phyloP scores from a whole-genome alignment of 1,140 invertebrate species.

The Varroa destructor region DNA sequence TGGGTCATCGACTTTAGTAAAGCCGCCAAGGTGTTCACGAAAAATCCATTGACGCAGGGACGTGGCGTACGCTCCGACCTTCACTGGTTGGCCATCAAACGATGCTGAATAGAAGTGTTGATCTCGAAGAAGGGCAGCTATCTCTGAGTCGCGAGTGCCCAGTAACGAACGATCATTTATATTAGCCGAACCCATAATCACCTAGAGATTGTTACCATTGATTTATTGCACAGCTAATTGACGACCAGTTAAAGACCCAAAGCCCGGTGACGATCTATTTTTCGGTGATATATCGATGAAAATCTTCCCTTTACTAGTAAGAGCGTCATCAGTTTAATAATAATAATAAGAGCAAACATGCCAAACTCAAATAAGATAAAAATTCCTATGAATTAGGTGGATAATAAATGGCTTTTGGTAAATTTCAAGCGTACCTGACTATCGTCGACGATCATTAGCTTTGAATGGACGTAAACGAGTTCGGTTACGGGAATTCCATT shows the following conservation, averaged over 20 bases:
- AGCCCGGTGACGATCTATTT: no score
- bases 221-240: no score
- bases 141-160: constrained; percentile 83
- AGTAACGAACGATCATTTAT: constrained; percentile 90
- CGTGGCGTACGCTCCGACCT: constrained; percentile 69
- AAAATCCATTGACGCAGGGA: constrained; percentile 69
- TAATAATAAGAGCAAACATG: no score
- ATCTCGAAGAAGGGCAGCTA: constrained; percentile 74
- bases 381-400: no score
- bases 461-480: constrained; percentile 90
- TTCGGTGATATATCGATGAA: no score
- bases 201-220: constrained; percentile 39
- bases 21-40: constrained; percentile 69
- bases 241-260: no score
- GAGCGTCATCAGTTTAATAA: no score
- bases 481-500: constrained; percentile 68
- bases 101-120: constrained; percentile 59
- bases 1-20: constrained; percentile 54
- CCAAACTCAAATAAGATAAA: no score
- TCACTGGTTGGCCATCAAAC: constrained; percentile 64
- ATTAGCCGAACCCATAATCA: constrained; percentile 93
- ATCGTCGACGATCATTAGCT: constrained; percentile 86
- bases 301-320: no score
- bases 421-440: constrained; percentile 36
- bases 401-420: no score